phyloP scores from a whole-genome alignment of 2,888 invertebrate species.

The Anarsia innoxiella region DNA sequence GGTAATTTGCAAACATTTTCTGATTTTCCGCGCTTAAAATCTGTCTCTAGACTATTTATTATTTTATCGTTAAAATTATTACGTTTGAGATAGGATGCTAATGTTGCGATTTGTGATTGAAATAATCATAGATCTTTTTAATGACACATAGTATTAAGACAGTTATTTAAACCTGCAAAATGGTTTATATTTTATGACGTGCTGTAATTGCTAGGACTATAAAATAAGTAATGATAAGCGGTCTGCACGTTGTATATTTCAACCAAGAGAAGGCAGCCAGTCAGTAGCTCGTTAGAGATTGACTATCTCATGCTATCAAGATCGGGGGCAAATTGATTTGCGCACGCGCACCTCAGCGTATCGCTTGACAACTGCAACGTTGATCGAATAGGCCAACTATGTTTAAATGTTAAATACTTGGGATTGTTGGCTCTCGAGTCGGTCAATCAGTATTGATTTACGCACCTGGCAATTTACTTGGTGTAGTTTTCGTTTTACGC shows the following conservation, averaged over 20 bases:
- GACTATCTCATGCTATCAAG: constrained; percentile 49
- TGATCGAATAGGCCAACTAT: constrained; percentile 33
- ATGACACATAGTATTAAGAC: too few relatives aligned
- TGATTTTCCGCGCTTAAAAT: too few relatives aligned
- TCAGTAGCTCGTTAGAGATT: constrained; percentile 47
- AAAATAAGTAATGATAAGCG: background rate
- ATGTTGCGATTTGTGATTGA: too few relatives aligned
- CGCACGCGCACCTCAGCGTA: constrained; percentile 48
- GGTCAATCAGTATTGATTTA: constrained; percentile 12
- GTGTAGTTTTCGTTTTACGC: background rate
- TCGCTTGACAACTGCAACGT: constrained; percentile 44
- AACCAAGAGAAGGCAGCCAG: constrained; percentile 22
- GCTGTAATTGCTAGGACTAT: too few relatives aligned
- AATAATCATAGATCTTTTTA: too few relatives aligned
- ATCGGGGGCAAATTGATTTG: constrained; percentile 57
- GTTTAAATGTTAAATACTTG: constrained; percentile 21
- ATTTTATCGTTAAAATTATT: too few relatives aligned
- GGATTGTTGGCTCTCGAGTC: constrained; percentile 4
- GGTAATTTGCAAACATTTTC: too few relatives aligned
- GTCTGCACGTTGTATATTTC: constrained; percentile 1
- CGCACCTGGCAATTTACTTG: constrained; percentile 1
- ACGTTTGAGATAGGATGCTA: too few relatives aligned
- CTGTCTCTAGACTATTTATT: too few relatives aligned
- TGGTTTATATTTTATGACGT: too few relatives aligned
- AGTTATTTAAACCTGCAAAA: too few relatives aligned